Evolutionary conservation across 2,888 invertebrate species (phyloP), one percentile per base, ranked within the genome.

Genomic region (Beris morrisii): DNA sequence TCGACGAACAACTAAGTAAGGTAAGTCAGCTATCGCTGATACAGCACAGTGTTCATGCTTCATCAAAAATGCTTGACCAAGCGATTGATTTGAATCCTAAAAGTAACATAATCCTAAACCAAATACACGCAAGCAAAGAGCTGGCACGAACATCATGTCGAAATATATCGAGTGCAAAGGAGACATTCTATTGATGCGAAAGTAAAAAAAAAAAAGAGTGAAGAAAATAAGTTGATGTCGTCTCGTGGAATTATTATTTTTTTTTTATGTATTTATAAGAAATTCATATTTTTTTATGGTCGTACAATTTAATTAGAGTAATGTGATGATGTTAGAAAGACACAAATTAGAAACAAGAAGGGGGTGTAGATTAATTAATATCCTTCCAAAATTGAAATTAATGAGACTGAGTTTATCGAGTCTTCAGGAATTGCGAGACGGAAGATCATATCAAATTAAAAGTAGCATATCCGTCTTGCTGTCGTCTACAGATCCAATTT

Each of bases 1-100:
- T 72, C 28, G 73, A 73, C 63, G 71, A 71, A 54, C 71, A 72
- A 58, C 64, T 73, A 63, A 71, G 69, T 38, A 72, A 73, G 71
- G 73, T 73, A 70, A 72, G 73, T 71, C 69, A 72, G 65, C 64
- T 70, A 52, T 68, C 70, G 55, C 66, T 70, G 55, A 64, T 66
- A 22, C 67, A 67, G 38, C 59, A 65, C 48, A 65, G 64, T 66
- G 57, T 48, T 56, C 64, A 57, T 52, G 48, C 50, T 46, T 63
- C 69, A 45, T 44, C 68, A 65, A 68, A 69, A 68, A 66, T 69
- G 67, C 69, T 68, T 66, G 63, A 68, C 52, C 64, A 52, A 57
- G 52, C 69, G 58, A 67, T 64, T 66, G 66, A 65, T 28, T 54
- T 67, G 48, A 31, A 66, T 56, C 56, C 66, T 32, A 64, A 61